phyloP scores from a whole-genome alignment of 1,140 invertebrate genomes.

The Musca domestica region DNA sequence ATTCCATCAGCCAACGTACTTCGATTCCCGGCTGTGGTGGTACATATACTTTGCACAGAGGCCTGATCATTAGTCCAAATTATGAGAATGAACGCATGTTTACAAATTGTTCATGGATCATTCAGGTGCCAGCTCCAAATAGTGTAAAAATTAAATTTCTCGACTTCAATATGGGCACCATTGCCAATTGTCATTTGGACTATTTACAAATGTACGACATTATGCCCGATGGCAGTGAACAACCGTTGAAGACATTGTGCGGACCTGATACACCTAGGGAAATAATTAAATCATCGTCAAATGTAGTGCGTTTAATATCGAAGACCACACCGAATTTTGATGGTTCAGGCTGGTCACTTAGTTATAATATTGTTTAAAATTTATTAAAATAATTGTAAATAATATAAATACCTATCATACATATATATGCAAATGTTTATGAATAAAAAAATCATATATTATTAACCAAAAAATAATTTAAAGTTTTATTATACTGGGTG shows the following conservation, averaged over 20 bases:
- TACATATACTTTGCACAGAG: constrained; percentile 63
- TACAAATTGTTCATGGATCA: constrained; percentile 67
- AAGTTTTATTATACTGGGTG: too few relatives aligned
- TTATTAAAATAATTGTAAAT: neutral
- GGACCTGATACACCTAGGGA: neutral
- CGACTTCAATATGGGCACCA: constrained; percentile 65
- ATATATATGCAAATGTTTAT: constrained; percentile 39
- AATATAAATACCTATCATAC: neutral
- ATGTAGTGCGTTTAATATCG: constrained; percentile 62
- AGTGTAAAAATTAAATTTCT: constrained; percentile 59
- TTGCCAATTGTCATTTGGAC: constrained; percentile 57
- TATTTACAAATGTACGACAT: constrained; percentile 62
- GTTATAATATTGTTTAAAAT: neutral
- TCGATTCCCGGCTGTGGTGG: constrained; percentile 77
- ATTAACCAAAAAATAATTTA: constrained; percentile 57
- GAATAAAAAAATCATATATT: constrained; percentile 34
- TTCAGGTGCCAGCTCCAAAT: constrained; percentile 63
- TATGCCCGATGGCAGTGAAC: constrained; percentile 35
- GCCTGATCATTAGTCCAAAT: constrained; percentile 70
- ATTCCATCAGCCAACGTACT: constrained; percentile 48
- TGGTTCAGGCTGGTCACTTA: constrained; percentile 62
- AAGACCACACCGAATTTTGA: constrained; percentile 64
- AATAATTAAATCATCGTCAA: constrained; percentile 46
- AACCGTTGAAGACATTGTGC: constrained; percentile 56
- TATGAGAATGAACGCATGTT: constrained; percentile 62